Percentiles rank a stretch among this genome's conserved stretches.
These are phyloP conservation scores for Matsumyia berberina DNA, from an alignment of 2,888 invertebrate species.

Conservation along the genomic window DNA sequence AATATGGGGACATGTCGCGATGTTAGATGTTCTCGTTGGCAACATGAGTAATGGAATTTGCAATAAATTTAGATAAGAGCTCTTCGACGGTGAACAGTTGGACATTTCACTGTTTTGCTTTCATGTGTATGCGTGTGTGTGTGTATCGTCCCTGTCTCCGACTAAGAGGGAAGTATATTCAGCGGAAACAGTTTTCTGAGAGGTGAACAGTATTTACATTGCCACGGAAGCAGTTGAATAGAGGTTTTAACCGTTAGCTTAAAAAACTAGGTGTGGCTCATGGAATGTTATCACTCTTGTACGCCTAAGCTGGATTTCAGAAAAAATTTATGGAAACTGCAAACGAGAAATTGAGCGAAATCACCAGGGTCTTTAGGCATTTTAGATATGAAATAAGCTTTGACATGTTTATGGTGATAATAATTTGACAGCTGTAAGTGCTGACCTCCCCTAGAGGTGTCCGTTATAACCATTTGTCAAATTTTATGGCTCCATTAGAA, in stretches of 20 bases:
- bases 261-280: constrained; percentile 45
- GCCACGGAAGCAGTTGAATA: constrained; percentile 30
- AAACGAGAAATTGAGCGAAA: constrained; percentile 24
- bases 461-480: background rate
- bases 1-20: constrained; percentile 67
- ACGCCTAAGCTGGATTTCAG: constrained; percentile 30
- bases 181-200: constrained; percentile 2
- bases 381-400: constrained; percentile 2
- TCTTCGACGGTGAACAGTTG: constrained; percentile 57
- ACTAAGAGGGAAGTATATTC: constrained; percentile 7
- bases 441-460: background rate
- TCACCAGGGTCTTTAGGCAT: background rate
- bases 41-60: constrained; percentile 76
- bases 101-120: constrained; percentile 42
- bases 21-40: constrained; percentile 76
- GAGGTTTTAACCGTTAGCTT: constrained; percentile 31
- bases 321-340: constrained; percentile 49
- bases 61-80: constrained; percentile 75
- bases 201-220: constrained; percentile 47
- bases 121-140: background rate
- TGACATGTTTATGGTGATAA: constrained; percentile 58
- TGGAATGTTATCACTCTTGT: constrained; percentile 43
- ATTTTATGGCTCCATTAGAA: background rate
- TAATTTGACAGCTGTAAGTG: constrained; percentile 53
- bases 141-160: constrained; percentile 7